phyloP scores from a whole-genome alignment of 2,888 invertebrate genomes.

The Ellobium chinense region DNA sequence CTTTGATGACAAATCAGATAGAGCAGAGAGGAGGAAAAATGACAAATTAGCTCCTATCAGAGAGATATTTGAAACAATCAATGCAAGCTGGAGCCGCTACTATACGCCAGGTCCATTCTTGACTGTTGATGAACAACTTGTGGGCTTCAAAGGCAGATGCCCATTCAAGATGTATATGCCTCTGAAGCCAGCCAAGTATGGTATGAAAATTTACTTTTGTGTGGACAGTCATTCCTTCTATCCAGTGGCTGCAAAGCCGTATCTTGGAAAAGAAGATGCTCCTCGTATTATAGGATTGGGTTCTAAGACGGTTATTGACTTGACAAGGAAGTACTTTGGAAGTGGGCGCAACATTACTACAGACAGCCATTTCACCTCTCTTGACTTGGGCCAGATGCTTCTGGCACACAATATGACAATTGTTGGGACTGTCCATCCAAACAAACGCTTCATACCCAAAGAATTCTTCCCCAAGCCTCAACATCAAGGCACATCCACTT shows the following conservation, averaged over 20 bases:
- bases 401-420: not conserved
- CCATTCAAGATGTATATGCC: not conserved
- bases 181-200: not conserved
- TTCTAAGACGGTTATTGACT: not conserved
- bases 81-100: not conserved
- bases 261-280: not conserved
- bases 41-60: not conserved
- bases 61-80: not conserved
- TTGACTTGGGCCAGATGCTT: not conserved
- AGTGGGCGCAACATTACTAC: not conserved
- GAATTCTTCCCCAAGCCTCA: not conserved
- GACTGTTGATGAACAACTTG: not conserved
- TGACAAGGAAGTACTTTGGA: not conserved
- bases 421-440: not conserved
- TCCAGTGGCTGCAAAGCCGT: not conserved
- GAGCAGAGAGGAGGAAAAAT: not conserved
- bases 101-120: not conserved
- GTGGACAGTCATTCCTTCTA: not conserved
- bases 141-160: not conserved
- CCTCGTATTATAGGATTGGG: too few relatives aligned
- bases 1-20: not conserved
- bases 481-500: not conserved
- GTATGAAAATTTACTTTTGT: not conserved
- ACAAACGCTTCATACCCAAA: not conserved
- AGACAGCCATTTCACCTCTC: not conserved